Conservation (phyloP, 1,140 invertebrate genomes). For the Lineus longissimus region DNA sequence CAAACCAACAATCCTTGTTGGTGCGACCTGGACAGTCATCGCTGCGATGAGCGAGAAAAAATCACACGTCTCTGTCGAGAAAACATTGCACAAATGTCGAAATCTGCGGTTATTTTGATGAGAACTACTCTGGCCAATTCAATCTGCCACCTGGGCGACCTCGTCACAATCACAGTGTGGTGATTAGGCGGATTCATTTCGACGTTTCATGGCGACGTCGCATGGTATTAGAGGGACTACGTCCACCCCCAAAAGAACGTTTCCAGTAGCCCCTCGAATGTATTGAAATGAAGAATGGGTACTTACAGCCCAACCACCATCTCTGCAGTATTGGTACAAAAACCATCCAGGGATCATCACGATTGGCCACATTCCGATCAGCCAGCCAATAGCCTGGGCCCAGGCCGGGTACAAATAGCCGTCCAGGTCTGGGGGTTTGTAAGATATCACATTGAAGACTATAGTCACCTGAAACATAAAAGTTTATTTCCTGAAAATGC, state of each 20-base stretch:
- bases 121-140: too few relatives aligned
- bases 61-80: neutral
- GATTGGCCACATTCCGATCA: conserved; percentile 63
- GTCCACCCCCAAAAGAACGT: too few relatives aligned
- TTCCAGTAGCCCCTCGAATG: too few relatives aligned
- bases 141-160: too few relatives aligned
- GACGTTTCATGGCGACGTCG: too few relatives aligned
- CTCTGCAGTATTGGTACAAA: conserved; percentile 38
- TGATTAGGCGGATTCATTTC: too few relatives aligned
- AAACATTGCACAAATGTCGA: neutral
- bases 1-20: neutral
- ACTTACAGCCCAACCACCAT: conserved; percentile 41
- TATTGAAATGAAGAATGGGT: neutral
- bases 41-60: neutral
- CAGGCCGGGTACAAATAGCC: conserved; percentile 70
- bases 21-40: neutral
- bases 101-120: neutral
- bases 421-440: conserved; percentile 53
- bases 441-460: conserved; percentile 77
- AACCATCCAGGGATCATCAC: conserved; percentile 62
- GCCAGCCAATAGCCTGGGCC: conserved; percentile 75
- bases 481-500: neutral
- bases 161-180: too few relatives aligned
- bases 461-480: conserved; percentile 65
- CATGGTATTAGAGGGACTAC: too few relatives aligned